These are phyloP conservation scores for Brachynemurus nebulosus DNA, from an alignment of 2,888 invertebrate species.

Conservation along the genomic window DNA sequence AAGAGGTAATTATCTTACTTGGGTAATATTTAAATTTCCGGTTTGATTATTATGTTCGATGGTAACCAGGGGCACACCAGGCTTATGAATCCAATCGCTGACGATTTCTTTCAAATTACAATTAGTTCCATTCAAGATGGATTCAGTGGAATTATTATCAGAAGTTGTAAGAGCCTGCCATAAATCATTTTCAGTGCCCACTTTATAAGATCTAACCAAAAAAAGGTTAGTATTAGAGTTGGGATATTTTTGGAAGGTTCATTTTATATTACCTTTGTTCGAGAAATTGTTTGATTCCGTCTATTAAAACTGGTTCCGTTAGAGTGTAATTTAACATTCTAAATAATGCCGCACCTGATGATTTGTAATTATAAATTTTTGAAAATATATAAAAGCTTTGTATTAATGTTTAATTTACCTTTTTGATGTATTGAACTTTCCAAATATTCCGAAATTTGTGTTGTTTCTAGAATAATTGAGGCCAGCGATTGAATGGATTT, in stretches of 20 bases:
- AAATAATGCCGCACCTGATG: constrained; percentile 37
- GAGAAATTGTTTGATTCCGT: constrained; percentile 38
- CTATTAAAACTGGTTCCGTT: constrained; percentile 35
- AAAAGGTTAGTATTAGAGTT: constrained; percentile 8
- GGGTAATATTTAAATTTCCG: constrained; percentile 33
- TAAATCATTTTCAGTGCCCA: constrained; percentile 50
- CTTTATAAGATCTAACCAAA: constrained; percentile 41
- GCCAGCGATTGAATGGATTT: constrained; percentile 43
- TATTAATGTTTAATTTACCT: constrained; percentile 26
- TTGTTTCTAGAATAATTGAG: constrained; percentile 34
- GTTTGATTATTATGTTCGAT: constrained; percentile 39
- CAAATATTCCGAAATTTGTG: constrained; percentile 45
- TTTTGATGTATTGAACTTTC: constrained; percentile 43
- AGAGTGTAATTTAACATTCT: constrained; percentile 45
- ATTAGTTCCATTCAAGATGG: constrained; percentile 31
- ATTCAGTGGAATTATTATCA: constrained; percentile 23
- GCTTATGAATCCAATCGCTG: constrained; percentile 58
- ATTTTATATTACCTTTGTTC: constrained; percentile 36
- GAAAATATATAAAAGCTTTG: no score
- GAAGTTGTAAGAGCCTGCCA: constrained; percentile 41
- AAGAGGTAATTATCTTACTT: no score
- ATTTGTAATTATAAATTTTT: constrained; percentile 8
- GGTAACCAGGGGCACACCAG: constrained; percentile 51
- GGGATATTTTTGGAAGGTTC: constrained; percentile 3
- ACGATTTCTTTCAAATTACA: constrained; percentile 48